Evolutionary conservation across 2,113 vertebrate genomes (phyloP).

Genomic region (Urocynchramus pylzowi): DNA sequence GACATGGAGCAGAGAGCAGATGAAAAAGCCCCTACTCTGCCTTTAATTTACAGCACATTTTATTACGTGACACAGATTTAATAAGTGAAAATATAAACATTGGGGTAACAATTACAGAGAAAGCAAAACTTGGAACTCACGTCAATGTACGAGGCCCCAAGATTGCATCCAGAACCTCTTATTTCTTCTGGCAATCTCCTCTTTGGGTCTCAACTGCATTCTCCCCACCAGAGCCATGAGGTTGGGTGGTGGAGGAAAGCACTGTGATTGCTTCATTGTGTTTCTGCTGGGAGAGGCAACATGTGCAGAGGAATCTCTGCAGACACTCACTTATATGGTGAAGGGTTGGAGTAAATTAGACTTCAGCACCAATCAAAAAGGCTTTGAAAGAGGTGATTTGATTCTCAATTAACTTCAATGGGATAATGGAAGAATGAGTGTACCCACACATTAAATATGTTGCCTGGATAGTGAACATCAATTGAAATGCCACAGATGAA

Average conservation of each 20-base stretch:
- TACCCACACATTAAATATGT: neutral
- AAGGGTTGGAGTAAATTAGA: neutral
- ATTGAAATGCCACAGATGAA: neutral
- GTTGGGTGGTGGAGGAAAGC: neutral
- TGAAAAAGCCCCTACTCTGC: neutral
- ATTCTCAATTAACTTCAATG: neutral
- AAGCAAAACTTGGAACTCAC: neutral
- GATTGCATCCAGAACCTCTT: neutral
- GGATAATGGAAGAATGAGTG: neutral
- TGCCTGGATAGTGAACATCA: neutral
- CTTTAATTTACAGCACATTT: constrained; percentile 41
- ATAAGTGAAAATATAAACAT: constrained; percentile 46
- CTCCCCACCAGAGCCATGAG: neutral
- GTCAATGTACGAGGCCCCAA: neutral
- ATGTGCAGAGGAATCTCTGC: neutral
- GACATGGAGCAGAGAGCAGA: neutral
- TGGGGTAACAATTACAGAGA: neutral
- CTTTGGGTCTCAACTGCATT: neutral
- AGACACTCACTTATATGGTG: neutral
- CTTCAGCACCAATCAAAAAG: neutral
- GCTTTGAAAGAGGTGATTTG: neutral
- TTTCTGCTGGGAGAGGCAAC: neutral
- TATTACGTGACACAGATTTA: constrained; percentile 5
- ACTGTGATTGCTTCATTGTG: neutral
- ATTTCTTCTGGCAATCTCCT: neutral